phyloP scores from a whole-genome alignment of 2,797 vertebrate genomes.

The Rhinichthys osculus region DNA sequence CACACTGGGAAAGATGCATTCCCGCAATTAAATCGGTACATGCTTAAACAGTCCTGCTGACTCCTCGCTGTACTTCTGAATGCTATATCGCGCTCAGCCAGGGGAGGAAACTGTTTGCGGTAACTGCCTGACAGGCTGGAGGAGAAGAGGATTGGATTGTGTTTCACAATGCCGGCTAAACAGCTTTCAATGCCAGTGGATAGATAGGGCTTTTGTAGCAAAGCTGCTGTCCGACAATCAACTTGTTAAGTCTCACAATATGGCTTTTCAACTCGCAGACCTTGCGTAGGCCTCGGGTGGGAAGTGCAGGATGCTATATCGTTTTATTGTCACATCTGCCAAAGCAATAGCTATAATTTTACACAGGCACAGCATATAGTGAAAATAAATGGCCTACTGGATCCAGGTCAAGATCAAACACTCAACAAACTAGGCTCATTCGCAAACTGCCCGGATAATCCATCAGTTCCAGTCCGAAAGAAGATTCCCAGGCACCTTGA shows the following conservation, averaged over 20 bases:
- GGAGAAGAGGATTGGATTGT: conserved; percentile 8
- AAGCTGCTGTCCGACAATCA: conserved; percentile 19
- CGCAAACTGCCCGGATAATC: neutral
- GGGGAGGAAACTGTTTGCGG: conserved; percentile 1
- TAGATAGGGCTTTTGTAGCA: neutral
- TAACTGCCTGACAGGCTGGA: conserved; percentile 36
- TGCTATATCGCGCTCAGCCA: conserved; percentile 16
- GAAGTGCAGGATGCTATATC: neutral
- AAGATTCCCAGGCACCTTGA: conserved; percentile 24
- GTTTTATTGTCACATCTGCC: conserved; percentile 22
- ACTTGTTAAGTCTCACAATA: conserved; percentile 25
- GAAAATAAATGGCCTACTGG: conserved; percentile 27
- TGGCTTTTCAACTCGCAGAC: neutral
- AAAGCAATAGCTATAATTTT: conserved; percentile 30
- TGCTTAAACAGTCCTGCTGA: conserved; percentile 30
- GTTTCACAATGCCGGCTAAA: conserved; percentile 16
- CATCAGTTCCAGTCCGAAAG: conserved; percentile 19
- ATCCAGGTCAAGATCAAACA: conserved; percentile 40
- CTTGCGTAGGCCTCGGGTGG: conserved; percentile 22
- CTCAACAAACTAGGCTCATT: conserved; percentile 20
- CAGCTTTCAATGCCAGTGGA: conserved; percentile 26
- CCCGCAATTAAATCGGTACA: conserved; percentile 47
- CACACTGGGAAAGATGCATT: conserved; percentile 35
- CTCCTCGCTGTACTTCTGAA: conserved; percentile 4
- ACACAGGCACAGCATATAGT: neutral